Percentiles rank a stretch among this genome's conserved stretches.
Conservation (phyloP, 2,797 vertebrate species). For the Uromys caudimaculatus region DNA sequence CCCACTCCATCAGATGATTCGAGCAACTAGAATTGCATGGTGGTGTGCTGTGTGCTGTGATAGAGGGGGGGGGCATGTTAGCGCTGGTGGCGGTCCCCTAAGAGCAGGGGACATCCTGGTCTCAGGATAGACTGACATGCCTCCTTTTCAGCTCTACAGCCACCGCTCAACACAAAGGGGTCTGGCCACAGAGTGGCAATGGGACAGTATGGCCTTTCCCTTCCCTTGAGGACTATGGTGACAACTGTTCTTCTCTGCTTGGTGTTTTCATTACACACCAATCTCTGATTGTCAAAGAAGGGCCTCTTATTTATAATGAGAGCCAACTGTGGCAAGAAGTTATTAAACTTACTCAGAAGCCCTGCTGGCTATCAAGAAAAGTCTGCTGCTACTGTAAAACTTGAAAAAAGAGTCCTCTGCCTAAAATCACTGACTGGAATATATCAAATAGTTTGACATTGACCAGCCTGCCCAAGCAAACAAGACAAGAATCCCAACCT, state of each 20-base stretch:
- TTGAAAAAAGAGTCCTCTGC: slow-evolving; percentile 39
- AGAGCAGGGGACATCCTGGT: not conserved
- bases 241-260: not conserved
- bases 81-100: not conserved
- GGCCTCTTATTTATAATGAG: not conserved
- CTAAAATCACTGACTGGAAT: not conserved
- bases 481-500: not conserved
- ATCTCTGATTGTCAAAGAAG: slow-evolving; percentile 21
- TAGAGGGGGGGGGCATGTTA: not conserved
- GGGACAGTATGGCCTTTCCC: not conserved
- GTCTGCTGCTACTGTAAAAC: not conserved
- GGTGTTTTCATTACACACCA: not conserved
- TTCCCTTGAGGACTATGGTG: accelerated
- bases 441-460: not conserved
- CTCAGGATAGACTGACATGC: not conserved
- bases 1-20: not conserved
- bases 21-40: not conserved
- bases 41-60: not conserved
- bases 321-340: not conserved
- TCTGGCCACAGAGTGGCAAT: not conserved
- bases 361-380: not conserved
- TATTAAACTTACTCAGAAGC: not conserved
- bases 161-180: not conserved
- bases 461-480: not conserved
- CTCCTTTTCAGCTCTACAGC: not conserved